phyloP scores from a whole-genome alignment of 2,888 invertebrate genomes.

The Branchipolynoe longqiensis region DNA sequence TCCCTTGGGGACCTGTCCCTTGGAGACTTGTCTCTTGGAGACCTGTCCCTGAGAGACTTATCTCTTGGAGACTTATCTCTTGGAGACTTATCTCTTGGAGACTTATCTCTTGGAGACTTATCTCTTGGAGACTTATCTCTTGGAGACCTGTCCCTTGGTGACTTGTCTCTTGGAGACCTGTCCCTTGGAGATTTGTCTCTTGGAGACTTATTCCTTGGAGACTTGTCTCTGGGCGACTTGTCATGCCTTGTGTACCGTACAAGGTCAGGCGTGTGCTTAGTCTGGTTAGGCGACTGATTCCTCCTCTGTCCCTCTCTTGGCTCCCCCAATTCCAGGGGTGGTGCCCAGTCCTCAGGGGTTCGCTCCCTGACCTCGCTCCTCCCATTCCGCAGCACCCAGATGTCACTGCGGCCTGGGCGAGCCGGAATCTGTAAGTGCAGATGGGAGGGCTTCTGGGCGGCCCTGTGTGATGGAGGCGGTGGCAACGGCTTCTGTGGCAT shows the following conservation, averaged over 20 bases:
- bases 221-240: no score
- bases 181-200: no score
- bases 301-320: background rate
- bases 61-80: background rate
- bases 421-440: background rate
- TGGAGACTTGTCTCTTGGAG: background rate
- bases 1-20: constrained; percentile 23
- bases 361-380: background rate
- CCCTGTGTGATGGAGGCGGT: background rate
- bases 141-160: background rate
- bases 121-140: background rate
- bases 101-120: background rate
- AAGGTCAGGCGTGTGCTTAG: background rate
- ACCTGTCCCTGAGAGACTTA: no score
- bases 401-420: background rate
- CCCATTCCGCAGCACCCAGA: constrained; percentile 25
- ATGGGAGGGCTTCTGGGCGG: background rate
- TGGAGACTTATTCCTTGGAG: no score
- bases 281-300: background rate
- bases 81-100: no score
- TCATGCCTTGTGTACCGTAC: no score
- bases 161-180: background rate
- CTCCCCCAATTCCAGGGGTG: background rate
- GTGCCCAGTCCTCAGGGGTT: background rate
- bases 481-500: background rate